Percentiles rank a stretch among this genome's conserved stretches.
These are phyloP conservation scores for Lydus trimaculatus DNA, from an alignment of 2,888 invertebrate species.

Conservation along the genomic window DNA sequence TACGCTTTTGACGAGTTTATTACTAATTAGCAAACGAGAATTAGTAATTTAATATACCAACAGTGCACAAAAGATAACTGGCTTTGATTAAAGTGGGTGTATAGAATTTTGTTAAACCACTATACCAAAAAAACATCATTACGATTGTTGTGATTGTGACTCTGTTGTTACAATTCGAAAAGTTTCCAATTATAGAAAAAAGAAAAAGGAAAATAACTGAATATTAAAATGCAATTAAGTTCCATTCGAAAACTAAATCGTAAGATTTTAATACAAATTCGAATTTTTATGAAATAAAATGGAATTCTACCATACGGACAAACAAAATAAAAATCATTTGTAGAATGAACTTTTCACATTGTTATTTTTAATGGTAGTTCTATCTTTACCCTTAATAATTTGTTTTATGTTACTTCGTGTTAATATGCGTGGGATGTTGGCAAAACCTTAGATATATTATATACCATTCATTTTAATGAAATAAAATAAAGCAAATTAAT, in stretches of 20 bases:
- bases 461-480: too few species aligned
- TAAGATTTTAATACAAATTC: conserved; percentile 18
- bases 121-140: neutral
- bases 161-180: neutral
- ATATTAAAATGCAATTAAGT: neutral
- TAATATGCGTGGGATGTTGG: neutral
- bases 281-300: neutral
- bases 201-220: neutral
- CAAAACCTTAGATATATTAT: neutral
- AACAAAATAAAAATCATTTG: conserved; percentile 11
- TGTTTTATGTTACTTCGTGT: neutral
- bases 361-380: conserved; percentile 4
- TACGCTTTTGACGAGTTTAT: conserved; percentile 34
- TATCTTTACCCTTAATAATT: neutral
- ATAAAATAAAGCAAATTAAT: too few species aligned
- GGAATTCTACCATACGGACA: conserved; percentile 16
- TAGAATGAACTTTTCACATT: conserved; percentile 10
- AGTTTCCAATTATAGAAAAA: neutral
- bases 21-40: conserved; percentile 35
- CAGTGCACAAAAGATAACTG: conserved; percentile 30
- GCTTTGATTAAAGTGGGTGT: conserved; percentile 25
- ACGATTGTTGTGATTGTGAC: too few species aligned
- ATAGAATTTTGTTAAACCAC: neutral
- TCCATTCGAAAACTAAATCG: too few species aligned
- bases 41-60: conserved; percentile 35